Conservation (phyloP, 1,140 invertebrate species). For the Drosophila trapezifrons region DNA sequence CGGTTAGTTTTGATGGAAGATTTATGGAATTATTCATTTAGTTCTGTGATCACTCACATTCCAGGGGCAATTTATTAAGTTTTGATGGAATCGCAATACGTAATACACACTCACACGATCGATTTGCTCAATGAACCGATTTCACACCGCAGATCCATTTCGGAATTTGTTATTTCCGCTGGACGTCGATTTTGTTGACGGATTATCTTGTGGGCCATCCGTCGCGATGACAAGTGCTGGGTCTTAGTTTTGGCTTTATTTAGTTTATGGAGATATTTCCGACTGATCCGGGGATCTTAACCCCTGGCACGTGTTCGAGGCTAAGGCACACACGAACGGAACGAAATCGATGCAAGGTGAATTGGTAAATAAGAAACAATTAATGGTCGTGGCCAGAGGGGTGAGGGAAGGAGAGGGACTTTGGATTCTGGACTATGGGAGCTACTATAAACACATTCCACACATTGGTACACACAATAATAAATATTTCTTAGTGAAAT, state of each 20-base stretch:
- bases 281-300: constrained; percentile 17
- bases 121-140: constrained; percentile 25
- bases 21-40: background rate
- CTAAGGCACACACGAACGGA: background rate
- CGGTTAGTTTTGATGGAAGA: background rate
- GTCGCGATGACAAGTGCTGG: constrained; percentile 5
- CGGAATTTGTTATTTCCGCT: constrained; percentile 23
- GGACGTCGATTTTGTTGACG: constrained; percentile 11
- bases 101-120: constrained; percentile 22
- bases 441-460: constrained; percentile 77
- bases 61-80: background rate
- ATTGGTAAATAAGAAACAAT: constrained; percentile 27
- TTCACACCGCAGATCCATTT: constrained; percentile 18
- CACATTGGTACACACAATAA: constrained; percentile 62
- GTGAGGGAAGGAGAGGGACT: background rate
- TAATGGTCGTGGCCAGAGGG: background rate
- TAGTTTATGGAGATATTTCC: constrained; percentile 9
- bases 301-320: constrained; percentile 22
- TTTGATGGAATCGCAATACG: constrained; percentile 21
- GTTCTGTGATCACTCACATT: constrained; percentile 16
- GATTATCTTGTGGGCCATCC: constrained; percentile 14
- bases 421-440: constrained; percentile 29
- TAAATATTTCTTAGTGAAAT: constrained; percentile 77
- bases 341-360: constrained; percentile 4
- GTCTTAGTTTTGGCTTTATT: background rate